Evolutionary conservation across 2,797 vertebrate genomes (phyloP).

Genomic region (Aulostomus chinensis): DNA sequence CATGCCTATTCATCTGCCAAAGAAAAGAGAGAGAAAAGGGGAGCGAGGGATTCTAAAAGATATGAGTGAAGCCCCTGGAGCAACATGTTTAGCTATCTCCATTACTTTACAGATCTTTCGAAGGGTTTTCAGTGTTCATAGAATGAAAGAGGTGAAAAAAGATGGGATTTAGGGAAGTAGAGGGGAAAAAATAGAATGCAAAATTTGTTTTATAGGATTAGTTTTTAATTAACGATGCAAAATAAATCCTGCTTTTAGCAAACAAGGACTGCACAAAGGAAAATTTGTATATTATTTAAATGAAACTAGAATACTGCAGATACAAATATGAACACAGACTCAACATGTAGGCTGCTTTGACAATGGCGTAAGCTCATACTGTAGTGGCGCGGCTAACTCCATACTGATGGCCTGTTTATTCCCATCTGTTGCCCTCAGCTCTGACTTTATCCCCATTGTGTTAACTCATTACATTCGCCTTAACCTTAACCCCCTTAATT

Average conservation of each 20-base stretch:
- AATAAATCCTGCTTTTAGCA: neutral
- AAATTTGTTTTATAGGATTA: slow-evolving; percentile 1
- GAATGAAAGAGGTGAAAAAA: slow-evolving; percentile 43
- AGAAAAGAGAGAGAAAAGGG: slow-evolving; percentile 78
- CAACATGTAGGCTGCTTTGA: slow-evolving; percentile 45
- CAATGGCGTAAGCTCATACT: slow-evolving; percentile 65
- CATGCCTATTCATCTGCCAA: slow-evolving; percentile 85
- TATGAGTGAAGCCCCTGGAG: slow-evolving; percentile 72
- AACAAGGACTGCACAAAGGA: neutral
- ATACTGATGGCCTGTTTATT: slow-evolving; percentile 71
- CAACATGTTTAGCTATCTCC: slow-evolving; percentile 74
- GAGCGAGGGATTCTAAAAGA: slow-evolving; percentile 75
- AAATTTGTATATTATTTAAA: neutral
- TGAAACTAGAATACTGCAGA: slow-evolving; percentile 21
- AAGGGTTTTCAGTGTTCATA: slow-evolving; percentile 35
- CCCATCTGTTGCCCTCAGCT: slow-evolving; percentile 79
- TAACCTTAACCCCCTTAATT: slow-evolving; percentile 80
- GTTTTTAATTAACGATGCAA: slow-evolving; percentile 3
- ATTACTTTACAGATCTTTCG: slow-evolving; percentile 58
- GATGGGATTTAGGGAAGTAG: slow-evolving; percentile 4
- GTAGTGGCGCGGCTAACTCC: slow-evolving; percentile 56
- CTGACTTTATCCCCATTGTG: slow-evolving; percentile 81
- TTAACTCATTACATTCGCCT: slow-evolving; percentile 78
- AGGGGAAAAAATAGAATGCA: neutral
- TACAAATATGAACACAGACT: slow-evolving; percentile 26